These are phyloP conservation scores for Boulengeromyrus knoepffleri DNA, from an alignment of 2,113 vertebrate genomes.

Conservation along the genomic window DNA sequence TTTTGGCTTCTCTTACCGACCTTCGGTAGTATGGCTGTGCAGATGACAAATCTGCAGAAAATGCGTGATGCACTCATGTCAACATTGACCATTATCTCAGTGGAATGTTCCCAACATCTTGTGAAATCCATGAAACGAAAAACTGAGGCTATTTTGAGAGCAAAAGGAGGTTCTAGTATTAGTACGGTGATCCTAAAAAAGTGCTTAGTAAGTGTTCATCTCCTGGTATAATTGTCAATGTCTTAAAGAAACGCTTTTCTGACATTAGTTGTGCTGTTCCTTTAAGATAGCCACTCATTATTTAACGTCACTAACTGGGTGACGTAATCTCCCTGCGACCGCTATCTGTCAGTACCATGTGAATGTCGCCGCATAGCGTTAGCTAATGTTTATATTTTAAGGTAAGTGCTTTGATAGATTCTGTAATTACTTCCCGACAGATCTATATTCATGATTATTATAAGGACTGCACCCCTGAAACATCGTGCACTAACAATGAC, in stretches of 20 bases:
- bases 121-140: background rate
- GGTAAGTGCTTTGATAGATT: background rate
- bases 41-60: background rate
- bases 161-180: background rate
- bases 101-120: background rate
- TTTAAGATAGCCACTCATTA: background rate
- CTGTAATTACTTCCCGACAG: background rate
- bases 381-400: background rate
- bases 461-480: background rate
- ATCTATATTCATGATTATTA: background rate
- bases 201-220: background rate
- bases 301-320: rapidly evolving
- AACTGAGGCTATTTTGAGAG: background rate
- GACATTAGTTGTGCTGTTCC: background rate
- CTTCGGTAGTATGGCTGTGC: background rate
- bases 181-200: background rate
- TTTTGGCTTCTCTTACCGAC: background rate
- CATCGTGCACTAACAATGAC: background rate
- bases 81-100: background rate
- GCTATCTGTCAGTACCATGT: constrained; percentile 35
- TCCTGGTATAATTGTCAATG: background rate
- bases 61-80: background rate
- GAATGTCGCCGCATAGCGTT: constrained; percentile 29
- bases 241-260: background rate
- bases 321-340: constrained; percentile 51